Evolutionary conservation across 2,797 vertebrate genomes (phyloP), one percentile per base, ranked within the genome.

Genomic region (Pangasius mekongensis): DNA sequence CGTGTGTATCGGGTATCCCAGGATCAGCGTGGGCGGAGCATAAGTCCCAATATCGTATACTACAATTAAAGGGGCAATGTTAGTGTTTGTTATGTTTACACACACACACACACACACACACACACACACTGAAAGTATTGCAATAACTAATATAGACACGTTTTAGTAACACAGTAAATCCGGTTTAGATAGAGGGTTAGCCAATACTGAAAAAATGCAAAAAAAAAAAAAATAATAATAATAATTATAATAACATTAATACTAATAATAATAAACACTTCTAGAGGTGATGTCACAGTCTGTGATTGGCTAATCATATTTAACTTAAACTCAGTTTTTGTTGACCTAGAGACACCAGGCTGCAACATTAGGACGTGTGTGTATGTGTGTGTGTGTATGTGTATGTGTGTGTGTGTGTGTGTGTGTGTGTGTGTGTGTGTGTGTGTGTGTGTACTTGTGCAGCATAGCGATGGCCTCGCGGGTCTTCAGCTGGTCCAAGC

Each of bases 401-500:
- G 43, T 67, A 22, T 43, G n/a, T 78, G 47, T 39, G 77, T 3
- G 39, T 58, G 74, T 71, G 18, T 83, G 30, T 52, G 54, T 33
- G 33, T 11, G 47, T 49, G 64, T 20, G 69, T 30, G 77, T 43
- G 47, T 54, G 47, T 56, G 62, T 39, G 77, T 3, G 30, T 52
- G 66, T 36, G 81, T 27, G 36, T 3, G 54, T n/a, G 54, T n/a
- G 22, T 94, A 96, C 97, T 97, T 97, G 94, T 97, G 97, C 88
- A 97, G 93, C 97, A 97, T 97, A 84, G 97, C 97, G 92, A 97
- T 97, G 92, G 97, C 97, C 94, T 97, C 97, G 95, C 97, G 95
- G 89, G 97, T 97, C 95, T 97, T 97, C 88, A 97, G 60, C 3
- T 97, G 97, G 96, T 97, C 97, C 43, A 97, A 94, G 90, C 97